Conservation (phyloP, 2,797 vertebrate genomes). For the Lacerta agilis region DNA sequence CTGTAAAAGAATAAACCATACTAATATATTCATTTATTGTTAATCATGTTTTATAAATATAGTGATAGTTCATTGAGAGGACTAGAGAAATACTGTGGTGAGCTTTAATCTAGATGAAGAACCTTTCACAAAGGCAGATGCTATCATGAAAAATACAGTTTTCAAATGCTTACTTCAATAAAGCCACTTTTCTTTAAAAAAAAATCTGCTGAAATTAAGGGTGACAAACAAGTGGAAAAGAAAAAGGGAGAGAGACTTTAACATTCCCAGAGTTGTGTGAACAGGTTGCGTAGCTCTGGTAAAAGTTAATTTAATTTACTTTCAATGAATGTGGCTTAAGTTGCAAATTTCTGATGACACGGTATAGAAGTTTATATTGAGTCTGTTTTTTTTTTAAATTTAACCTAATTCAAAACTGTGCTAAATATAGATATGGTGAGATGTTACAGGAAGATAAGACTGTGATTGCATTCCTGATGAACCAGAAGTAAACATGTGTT, state of each 20-base stretch:
- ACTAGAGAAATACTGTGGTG: neutral
- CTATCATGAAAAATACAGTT: slow-evolving; percentile 4
- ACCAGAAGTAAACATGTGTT: slow-evolving; percentile 5
- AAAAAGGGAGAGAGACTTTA: neutral
- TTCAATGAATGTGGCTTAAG: neutral
- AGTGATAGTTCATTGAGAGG: neutral
- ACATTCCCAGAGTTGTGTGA: neutral
- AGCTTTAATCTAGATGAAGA: slow-evolving; percentile 34
- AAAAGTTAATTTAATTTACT: neutral
- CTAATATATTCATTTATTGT: neutral
- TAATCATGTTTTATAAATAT: neutral
- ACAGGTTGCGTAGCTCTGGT: neutral
- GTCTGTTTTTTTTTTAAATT: neutral
- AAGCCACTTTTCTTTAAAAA: neutral
- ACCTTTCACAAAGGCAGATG: slow-evolving; percentile 6
- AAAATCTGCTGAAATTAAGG: slow-evolving; percentile 30
- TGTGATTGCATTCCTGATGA: slow-evolving; percentile 9
- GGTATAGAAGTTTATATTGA: neutral
- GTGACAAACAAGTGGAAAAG: neutral
- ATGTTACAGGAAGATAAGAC: neutral
- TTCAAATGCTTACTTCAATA: slow-evolving; percentile 7
- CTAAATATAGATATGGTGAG: neutral
- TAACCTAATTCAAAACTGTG: neutral
- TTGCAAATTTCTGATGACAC: accelerated
- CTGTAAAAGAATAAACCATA: neutral